Evolutionary conservation across 2,888 invertebrate genomes (phyloP).

Genomic region (Papilio demoleus): DNA sequence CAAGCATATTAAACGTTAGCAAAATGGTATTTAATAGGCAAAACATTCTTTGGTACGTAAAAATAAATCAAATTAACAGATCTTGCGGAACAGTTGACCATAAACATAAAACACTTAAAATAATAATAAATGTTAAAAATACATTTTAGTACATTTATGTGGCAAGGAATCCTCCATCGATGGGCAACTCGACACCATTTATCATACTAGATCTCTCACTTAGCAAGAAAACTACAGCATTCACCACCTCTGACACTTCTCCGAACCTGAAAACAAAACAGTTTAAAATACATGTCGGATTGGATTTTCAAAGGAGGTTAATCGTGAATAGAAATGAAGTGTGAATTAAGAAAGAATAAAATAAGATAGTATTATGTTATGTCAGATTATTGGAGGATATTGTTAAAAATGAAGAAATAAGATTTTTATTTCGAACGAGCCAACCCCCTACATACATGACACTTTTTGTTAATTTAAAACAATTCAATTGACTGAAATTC

Average conservation of each 20-base stretch:
- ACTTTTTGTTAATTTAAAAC: no score
- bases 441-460: no score
- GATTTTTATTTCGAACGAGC: no score
- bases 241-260: conserved; percentile 92
- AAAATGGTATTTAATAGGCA: conserved; percentile 2
- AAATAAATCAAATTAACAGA: conserved; percentile 45
- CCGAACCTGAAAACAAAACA: conserved; percentile 78
- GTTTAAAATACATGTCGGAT: no score
- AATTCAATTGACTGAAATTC: no score
- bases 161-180: conserved; percentile 91
- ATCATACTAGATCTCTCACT: conserved; percentile 91
- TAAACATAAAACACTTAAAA: conserved; percentile 22
- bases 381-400: no score
- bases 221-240: conserved; percentile 90
- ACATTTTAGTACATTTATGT: conserved; percentile 57
- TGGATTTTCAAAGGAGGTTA: no score
- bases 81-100: conserved; percentile 40
- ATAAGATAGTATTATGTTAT: no score
- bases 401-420: no score
- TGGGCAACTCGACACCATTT: conserved; percentile 88
- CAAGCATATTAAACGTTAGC: background rate
- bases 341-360: no score
- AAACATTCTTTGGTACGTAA: conserved; percentile 48
- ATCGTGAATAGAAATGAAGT: no score
- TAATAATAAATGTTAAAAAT: background rate